These are phyloP conservation scores for Xiphias gladius DNA, from an alignment of 2,113 vertebrate species.

Conservation along the genomic window DNA sequence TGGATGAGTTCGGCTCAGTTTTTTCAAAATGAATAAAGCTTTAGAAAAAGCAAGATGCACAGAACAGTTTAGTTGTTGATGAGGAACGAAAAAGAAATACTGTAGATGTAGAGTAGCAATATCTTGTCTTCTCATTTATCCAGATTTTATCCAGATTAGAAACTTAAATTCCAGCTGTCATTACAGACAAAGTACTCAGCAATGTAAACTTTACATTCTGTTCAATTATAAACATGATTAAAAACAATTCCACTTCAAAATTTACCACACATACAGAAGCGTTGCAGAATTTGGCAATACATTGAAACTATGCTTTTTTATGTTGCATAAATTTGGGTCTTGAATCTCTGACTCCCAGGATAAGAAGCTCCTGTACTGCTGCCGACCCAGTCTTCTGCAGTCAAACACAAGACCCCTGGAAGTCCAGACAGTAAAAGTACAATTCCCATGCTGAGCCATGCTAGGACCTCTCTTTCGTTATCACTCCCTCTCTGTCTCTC, in stretches of 20 bases:
- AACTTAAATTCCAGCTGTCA: conserved; percentile 55
- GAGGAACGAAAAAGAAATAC: conserved; percentile 32
- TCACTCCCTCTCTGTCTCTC: conserved; percentile 27
- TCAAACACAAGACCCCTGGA: conserved; percentile 34
- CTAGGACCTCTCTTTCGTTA: conserved; percentile 48
- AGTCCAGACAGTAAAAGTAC: conserved; percentile 37
- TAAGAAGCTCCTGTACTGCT: not conserved
- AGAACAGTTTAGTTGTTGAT: conserved; percentile 7
- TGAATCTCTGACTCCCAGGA: not conserved
- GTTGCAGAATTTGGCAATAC: not conserved
- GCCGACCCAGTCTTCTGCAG: conserved; percentile 5
- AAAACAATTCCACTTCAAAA: conserved; percentile 16
- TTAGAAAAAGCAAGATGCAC: not conserved
- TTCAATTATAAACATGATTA: conserved; percentile 37
- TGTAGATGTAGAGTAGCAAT: conserved; percentile 43
- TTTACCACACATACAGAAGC: not conserved
- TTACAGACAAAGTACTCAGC: conserved; percentile 37
- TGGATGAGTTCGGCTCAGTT: not conserved
- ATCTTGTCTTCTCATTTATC: conserved; percentile 38
- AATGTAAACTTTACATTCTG: conserved; percentile 59
- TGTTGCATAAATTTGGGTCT: not conserved
- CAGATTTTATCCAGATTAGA: conserved; percentile 57
- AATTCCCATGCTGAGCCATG: conserved; percentile 44
- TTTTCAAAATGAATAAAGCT: not conserved
- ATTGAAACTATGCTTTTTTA: not conserved